These are phyloP conservation scores for Rhinogobius similis DNA, from an alignment of 2,113 vertebrate genomes.

Conservation along the genomic window DNA sequence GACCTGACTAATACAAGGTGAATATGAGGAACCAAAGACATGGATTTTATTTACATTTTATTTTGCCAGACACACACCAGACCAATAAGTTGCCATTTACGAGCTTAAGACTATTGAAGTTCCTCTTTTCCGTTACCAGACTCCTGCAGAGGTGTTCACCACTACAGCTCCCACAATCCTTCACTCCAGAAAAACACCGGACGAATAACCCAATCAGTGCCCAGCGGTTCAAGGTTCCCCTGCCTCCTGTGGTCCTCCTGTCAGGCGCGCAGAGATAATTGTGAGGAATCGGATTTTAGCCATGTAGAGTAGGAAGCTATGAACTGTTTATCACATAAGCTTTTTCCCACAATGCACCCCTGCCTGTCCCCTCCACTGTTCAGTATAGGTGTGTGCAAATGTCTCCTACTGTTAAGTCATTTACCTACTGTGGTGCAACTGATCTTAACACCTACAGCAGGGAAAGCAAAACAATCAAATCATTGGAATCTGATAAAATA, in stretches of 20 bases:
- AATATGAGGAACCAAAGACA: too few relatives aligned
- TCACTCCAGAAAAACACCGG: constrained; percentile 87
- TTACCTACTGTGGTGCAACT: constrained; percentile 59
- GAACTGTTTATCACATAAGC: constrained; percentile 86
- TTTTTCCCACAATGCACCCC: constrained; percentile 20
- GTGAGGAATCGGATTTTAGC: constrained; percentile 97
- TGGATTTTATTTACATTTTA: background rate
- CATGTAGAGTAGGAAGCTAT: constrained; percentile 71
- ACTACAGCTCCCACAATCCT: constrained; percentile 84
- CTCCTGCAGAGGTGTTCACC: constrained; percentile 86
- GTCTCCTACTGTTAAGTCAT: constrained; percentile 60
- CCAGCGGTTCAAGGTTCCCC: constrained; percentile 80
- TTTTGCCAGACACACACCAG: background rate
- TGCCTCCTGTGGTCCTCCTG: constrained; percentile 83
- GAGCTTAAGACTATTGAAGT: background rate
- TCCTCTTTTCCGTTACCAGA: background rate
- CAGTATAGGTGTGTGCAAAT: constrained; percentile 37
- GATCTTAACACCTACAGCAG: constrained; percentile 14
- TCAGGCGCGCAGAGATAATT: constrained; percentile 96
- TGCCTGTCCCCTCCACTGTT: constrained; percentile 16
- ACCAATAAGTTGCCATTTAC: background rate
- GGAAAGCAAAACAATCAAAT: background rate
- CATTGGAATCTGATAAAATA: background rate
- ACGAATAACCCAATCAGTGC: constrained; percentile 97
- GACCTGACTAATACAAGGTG: background rate